Conservation (phyloP, 2,797 vertebrate genomes). For the Margarornis squamiger region DNA sequence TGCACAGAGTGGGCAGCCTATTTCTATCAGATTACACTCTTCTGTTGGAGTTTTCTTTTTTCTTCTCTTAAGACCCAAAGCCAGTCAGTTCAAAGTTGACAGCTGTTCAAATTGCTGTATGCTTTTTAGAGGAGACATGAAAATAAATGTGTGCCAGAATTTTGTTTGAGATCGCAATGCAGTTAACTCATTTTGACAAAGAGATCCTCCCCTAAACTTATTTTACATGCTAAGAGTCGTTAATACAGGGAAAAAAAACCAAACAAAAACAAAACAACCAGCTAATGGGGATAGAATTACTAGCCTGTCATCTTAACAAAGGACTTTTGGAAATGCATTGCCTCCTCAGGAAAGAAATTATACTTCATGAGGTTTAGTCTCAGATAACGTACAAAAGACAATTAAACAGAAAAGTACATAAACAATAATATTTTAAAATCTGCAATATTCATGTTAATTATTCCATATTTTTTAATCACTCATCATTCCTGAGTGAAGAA, state of each 20-base stretch:
- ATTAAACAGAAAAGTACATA: not conserved
- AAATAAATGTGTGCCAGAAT: not conserved
- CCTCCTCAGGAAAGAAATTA: not conserved
- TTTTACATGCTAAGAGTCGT: not conserved
- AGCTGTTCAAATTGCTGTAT: not conserved
- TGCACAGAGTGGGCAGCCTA: not conserved
- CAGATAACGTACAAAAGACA: not conserved
- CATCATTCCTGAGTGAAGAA: not conserved
- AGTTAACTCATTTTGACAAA: not conserved
- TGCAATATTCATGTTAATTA: not conserved
- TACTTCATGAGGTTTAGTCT: not conserved
- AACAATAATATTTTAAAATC: not conserved
- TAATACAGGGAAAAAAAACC: not conserved
- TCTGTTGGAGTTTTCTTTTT: not conserved
- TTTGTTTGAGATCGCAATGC: not conserved
- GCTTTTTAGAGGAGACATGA: not conserved
- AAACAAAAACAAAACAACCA: too few relatives aligned
- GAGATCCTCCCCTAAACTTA: not conserved
- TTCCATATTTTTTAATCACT: not conserved
- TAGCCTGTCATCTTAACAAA: constrained; percentile 6
- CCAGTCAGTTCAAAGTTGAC: not conserved
- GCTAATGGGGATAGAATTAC: not conserved
- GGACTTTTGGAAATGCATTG: not conserved
- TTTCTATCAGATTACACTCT: not conserved
- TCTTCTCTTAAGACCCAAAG: not conserved